A percentile compares a stretch with the other conserved stretches of the same genome.
Conservation (phyloP, 2,797 vertebrate species). For the Hybognathus amarus region DNA sequence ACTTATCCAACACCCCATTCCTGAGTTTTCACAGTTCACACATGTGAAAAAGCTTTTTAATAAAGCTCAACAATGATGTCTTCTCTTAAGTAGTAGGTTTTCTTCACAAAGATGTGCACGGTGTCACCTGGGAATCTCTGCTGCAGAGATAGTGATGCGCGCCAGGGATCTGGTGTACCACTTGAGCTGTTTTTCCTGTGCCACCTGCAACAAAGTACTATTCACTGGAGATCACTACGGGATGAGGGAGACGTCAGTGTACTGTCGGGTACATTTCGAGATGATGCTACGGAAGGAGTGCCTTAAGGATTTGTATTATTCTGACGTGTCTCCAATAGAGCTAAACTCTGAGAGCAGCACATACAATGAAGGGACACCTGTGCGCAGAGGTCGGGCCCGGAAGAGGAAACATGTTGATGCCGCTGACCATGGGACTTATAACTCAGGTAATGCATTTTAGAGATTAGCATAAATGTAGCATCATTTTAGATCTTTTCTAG, state of each 20-base stretch:
- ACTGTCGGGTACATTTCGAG: constrained; percentile 97
- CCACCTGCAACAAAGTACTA: constrained; percentile 96
- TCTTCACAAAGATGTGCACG: constrained; percentile 96
- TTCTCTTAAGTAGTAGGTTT: constrained; percentile 87
- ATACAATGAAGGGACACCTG: constrained; percentile 93
- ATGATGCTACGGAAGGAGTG: constrained; percentile 94
- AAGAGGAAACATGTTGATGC: constrained; percentile 95
- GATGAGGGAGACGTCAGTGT: constrained; percentile 98
- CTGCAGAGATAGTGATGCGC: constrained; percentile 98
- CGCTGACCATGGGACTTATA: constrained; percentile 92
- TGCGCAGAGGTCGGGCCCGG: constrained; percentile 93
- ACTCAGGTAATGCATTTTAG: constrained; percentile 84
- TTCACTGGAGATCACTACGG: constrained; percentile 98
- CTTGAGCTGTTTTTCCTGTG: constrained; percentile 97
- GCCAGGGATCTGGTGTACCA: constrained; percentile 97
- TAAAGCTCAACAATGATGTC: not conserved
- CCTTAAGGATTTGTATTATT: constrained; percentile 92
- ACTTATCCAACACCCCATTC: not conserved
- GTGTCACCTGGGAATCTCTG: constrained; percentile 97
- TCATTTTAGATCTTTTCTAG: not conserved
- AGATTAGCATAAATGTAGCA: not conserved
- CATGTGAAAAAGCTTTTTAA: constrained; percentile 60
- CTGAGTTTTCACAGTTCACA: not conserved
- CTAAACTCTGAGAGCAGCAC: constrained; percentile 90
- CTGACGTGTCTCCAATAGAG: constrained; percentile 79